Percentiles rank a stretch among this genome's conserved stretches.
Evolutionary conservation across 2,888 invertebrate genomes (phyloP).

Genomic region (Hetaerina titia): DNA sequence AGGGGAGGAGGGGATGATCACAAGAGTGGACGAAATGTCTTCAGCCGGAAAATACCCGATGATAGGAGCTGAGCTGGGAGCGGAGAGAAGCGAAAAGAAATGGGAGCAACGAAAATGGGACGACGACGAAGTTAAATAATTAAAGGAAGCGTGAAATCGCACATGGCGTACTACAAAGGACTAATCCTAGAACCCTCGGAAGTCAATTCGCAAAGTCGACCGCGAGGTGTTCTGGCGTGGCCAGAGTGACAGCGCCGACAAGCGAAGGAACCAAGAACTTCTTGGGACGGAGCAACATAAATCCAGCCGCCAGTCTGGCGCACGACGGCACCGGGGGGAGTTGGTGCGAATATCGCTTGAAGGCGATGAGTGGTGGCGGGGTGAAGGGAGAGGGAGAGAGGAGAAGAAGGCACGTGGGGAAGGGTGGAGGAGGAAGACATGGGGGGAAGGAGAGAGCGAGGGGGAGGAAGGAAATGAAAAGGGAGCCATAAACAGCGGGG

Average conservation of each 20-base stretch:
- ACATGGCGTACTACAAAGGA: not conserved
- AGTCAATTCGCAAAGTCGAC: constrained; percentile 30
- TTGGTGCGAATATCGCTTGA: not conserved
- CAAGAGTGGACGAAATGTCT: not conserved
- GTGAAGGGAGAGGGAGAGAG: not conserved
- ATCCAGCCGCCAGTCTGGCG: constrained; percentile 3
- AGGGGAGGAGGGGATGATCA: not conserved
- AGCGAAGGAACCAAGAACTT: constrained; percentile 21
- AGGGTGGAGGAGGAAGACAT: not conserved
- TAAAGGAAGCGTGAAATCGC: constrained; percentile 36
- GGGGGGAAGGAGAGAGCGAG: not conserved
- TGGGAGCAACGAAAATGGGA: not conserved
- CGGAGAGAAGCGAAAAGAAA: not conserved
- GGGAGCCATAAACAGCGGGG: not conserved
- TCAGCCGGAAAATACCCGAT: no score
- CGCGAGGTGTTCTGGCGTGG: constrained; percentile 20
- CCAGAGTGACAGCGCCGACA: constrained; percentile 32
- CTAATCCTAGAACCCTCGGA: not conserved
- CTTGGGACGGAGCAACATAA: constrained; percentile 24
- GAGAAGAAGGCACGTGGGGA: not conserved
- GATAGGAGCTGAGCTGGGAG: not conserved
- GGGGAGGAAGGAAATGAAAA: not conserved
- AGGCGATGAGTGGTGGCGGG: not conserved
- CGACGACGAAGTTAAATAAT: not conserved
- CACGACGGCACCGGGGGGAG: not conserved